Base-by-base conservation (phyloP, 2,888 invertebrate species). In the Pheosia tremula region DNA sequence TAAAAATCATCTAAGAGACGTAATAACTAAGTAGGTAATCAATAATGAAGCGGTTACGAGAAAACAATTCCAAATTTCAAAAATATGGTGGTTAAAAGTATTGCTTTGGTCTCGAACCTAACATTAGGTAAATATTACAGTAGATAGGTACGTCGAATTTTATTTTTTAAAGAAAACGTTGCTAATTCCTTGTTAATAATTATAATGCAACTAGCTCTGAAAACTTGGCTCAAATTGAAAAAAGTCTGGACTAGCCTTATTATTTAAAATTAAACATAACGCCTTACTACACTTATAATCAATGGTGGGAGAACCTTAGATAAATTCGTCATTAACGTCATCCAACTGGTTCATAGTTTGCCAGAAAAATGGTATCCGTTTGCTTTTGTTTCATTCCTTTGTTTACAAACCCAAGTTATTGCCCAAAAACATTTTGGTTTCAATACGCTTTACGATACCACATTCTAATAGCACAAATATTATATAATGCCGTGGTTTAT, bases 81-180 rank as follows among this genome's bases (percentile, higher is more conserved):
- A 80, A 82, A 83, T 81, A 87, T 86, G 86, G 86, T 87, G 81
- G 79, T 84, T 83, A 84, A 84, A 77, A 83, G 77, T 84, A 81
- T 78, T 79, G 81, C 88, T 89, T 89, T 89, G 88, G 89, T 86
- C 83, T 83, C 79, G 72, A 74, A 81, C 58, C 55, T 70, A 66
- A 54, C 57, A 58, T 55, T 62, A 41, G 66, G 54, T 61, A 62
- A 53, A 60, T 61, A 69, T 67, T 54, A 59, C 59, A 57, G n/a
- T 47, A 66, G 56, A 60, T 61, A 66, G 36, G 8, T 24, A n/a
- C 36, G 7, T 36, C 7, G 9, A 24, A 24, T 24, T 24, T 8
- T 9, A 43, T 8, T 8, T 43, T 43, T 9, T 43, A 9, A 9
- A 9, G 8, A 43, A 43, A 9, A 9, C 43, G 10, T 9, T 3